phyloP scores from a whole-genome alignment of 2,113 vertebrate species.

The Macaca nemestrina region DNA sequence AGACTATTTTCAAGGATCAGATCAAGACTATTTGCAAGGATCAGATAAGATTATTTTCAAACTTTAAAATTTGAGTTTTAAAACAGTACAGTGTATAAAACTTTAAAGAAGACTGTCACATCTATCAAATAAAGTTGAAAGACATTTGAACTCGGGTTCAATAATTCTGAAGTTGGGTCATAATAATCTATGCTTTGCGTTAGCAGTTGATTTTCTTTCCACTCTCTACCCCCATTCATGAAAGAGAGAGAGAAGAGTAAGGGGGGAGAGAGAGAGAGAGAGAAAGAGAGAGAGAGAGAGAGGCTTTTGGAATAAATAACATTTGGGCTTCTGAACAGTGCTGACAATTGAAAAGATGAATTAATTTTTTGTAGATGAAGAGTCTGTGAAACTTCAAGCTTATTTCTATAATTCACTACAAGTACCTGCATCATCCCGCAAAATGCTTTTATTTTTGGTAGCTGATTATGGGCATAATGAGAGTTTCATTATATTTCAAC shows the following conservation, averaged over 20 bases:
- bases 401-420: conserved; percentile 7
- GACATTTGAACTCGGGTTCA: neutral
- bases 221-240: accelerated
- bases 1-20: neutral
- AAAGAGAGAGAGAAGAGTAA: neutral
- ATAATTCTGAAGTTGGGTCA: neutral
- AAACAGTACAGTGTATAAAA: neutral
- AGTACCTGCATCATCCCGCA: conserved; percentile 38
- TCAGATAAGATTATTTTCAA: neutral
- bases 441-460: conserved; percentile 54
- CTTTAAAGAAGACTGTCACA: neutral
- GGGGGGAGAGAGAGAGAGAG: accelerated
- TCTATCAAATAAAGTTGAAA: neutral
- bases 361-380: neutral
- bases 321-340: neutral
- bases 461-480: conserved; percentile 45
- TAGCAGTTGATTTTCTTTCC: neutral
- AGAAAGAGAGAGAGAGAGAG: neutral
- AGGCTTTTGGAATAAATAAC: neutral
- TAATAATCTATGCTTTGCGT: neutral
- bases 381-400: conserved; percentile 2
- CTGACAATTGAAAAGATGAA: neutral
- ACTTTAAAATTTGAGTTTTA: neutral
- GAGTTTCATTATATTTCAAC: conserved; percentile 32
- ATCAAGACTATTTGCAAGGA: neutral